Conservation (phyloP, 2,888 invertebrate genomes). For the Napeogenes sylphis region DNA sequence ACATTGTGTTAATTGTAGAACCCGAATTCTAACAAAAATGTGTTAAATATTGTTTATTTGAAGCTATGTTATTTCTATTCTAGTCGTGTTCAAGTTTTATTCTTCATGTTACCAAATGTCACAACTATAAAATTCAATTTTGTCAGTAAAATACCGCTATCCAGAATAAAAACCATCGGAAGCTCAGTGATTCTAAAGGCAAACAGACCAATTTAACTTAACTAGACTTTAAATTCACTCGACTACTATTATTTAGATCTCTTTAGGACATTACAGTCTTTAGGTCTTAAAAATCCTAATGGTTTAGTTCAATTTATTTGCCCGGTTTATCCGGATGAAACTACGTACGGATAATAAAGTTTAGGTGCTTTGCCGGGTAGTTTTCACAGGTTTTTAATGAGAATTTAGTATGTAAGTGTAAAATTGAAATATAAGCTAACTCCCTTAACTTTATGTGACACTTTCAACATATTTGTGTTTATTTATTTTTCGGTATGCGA, state of each 20-base stretch:
- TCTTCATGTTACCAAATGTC: constrained; percentile 11
- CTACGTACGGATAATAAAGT: constrained; percentile 2
- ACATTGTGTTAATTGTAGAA: too few relatives aligned
- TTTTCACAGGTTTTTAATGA: not conserved
- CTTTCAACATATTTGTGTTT: too few relatives aligned
- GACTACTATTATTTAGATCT: constrained; percentile 25
- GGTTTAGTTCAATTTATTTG: constrained; percentile 24
- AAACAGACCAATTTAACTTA: constrained; percentile 23
- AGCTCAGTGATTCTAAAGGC: constrained; percentile 20
- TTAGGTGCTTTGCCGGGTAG: not conserved
- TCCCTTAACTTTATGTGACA: too few relatives aligned
- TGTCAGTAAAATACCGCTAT: constrained; percentile 28
- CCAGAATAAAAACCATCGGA: constrained; percentile 25
- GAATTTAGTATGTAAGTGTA: not conserved
- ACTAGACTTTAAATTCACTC: constrained; percentile 25
- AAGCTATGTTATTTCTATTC: too few relatives aligned
- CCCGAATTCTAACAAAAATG: too few relatives aligned
- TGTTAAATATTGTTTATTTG: too few relatives aligned
- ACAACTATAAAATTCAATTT: constrained; percentile 28
- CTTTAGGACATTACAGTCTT: constrained; percentile 25
- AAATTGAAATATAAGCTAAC: too few relatives aligned
- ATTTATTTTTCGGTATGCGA: too few relatives aligned
- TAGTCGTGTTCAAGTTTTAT: too few relatives aligned
- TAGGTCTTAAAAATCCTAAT: constrained; percentile 29
- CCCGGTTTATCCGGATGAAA: constrained; percentile 17